phyloP scores from a whole-genome alignment of 2,797 vertebrate genomes.

The Falco novaeseelandiae region DNA sequence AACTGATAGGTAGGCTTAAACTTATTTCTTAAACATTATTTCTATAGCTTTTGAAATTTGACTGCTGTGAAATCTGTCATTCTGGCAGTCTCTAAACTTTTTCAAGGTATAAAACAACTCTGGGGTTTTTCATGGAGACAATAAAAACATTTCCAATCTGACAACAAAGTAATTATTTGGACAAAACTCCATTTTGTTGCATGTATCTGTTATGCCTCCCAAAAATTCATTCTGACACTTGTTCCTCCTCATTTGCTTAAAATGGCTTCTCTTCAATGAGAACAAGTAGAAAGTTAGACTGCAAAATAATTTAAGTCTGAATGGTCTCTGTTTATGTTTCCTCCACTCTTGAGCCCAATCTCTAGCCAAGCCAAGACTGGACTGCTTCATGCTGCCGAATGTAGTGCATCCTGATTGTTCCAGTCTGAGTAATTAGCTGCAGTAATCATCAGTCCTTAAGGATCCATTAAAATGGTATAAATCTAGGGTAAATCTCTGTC shows the following conservation, averaged over 20 bases:
- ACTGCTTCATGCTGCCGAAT: not conserved
- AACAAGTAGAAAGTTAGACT: not conserved
- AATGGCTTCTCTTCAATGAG: not conserved
- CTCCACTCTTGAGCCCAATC: not conserved
- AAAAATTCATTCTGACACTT: not conserved
- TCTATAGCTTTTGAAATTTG: slow-evolving; percentile 8
- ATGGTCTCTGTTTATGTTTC: not conserved
- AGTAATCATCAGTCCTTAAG: not conserved
- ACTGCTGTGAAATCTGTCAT: not conserved
- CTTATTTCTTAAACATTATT: not conserved
- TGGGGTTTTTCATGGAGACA: not conserved
- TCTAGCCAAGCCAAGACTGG: not conserved
- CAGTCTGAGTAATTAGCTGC: not conserved
- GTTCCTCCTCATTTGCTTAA: not conserved
- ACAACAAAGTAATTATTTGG: not conserved
- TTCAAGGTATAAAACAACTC: not conserved
- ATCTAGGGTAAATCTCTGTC: not conserved
- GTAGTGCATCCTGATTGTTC: not conserved
- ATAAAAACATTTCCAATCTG: not conserved
- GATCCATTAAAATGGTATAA: not conserved
- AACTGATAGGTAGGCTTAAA: not conserved
- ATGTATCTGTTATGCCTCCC: not conserved
- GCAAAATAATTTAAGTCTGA: not conserved
- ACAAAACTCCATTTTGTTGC: not conserved
- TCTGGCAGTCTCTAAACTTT: not conserved